These are phyloP conservation scores for Villa cingulata DNA, from an alignment of 2,888 invertebrate genomes.

Conservation along the genomic window DNA sequence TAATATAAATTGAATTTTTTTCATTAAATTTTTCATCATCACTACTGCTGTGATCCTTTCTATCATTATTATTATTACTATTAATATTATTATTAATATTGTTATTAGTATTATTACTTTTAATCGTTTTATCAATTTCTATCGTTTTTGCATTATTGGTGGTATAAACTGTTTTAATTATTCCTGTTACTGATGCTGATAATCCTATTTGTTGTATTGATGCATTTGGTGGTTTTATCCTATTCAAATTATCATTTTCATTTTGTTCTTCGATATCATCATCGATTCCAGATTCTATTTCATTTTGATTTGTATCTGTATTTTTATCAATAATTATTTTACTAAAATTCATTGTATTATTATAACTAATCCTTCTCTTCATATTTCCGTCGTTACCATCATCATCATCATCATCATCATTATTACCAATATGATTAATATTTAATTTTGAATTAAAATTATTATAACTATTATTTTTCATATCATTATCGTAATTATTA, in stretches of 20 bases:
- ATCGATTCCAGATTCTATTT: constrained; percentile 21
- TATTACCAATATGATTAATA: too few relatives aligned
- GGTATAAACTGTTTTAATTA: constrained; percentile 1
- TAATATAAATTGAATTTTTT: too few relatives aligned
- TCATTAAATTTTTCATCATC: too few relatives aligned
- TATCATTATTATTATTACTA: constrained; percentile 6
- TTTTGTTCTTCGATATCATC: constrained; percentile 10
- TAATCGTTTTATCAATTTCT: background rate
- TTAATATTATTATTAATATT: background rate
- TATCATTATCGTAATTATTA: constrained; percentile 1
- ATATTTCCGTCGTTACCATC: too few relatives aligned
- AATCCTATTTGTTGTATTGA: too few relatives aligned
- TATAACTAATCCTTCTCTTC: too few relatives aligned
- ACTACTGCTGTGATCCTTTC: too few relatives aligned
- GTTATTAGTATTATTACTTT: constrained; percentile 1
- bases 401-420: background rate
- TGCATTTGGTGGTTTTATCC: too few relatives aligned
- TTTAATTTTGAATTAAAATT: constrained; percentile 1
- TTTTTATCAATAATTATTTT: too few relatives aligned
- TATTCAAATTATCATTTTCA: constrained; percentile 18
- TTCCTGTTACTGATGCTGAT: background rate
- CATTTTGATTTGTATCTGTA: background rate
- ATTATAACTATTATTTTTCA: constrained; percentile 1
- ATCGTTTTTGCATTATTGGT: too few relatives aligned
- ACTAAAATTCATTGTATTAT: constrained; percentile 7